Base-by-base conservation (phyloP, 2,888 invertebrate species). In the Ferdinandea cuprea region DNA sequence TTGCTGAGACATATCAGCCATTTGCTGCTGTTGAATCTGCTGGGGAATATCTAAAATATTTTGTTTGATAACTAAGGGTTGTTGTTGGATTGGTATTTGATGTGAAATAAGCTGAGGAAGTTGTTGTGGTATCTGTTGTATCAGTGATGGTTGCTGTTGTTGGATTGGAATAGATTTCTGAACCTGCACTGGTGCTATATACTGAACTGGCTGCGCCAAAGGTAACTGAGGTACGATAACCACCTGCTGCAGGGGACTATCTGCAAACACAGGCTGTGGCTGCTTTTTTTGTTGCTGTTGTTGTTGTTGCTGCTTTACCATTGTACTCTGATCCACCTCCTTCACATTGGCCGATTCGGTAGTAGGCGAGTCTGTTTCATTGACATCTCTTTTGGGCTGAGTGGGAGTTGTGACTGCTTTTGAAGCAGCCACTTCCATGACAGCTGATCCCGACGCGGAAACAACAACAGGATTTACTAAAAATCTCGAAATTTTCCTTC, bases 401-500 rank as follows among this genome's bases (percentile, higher is more conserved):
- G 17, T 44, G 6, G 17, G n/a, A 6, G 21, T 8, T 58, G 63
- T 85, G 11, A 87, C 25, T 77, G 81, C 28, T 85, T 86, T 40
- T 80, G 86, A 42, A 71, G 32, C 71, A 81, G 87, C 59, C 79
- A 71, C 86, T 74, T 72, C 87, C 48, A 85, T 52, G 15, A 69
- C 73, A 87, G 94, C 94, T 3, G 71, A 71, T 25, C 69, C 81
- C 28, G 59, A 85, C 1, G 73, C 72, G 6, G 86, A 72, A 11
- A 86, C 65, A 32, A 95, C 92, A 1, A 96, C 96, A 19, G 96
- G 96, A 89, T 96, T 96, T 86, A 96, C 96, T 89, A 96, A 92
- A 91, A 96, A 96, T 72, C 96, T 92, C 30, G 96, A 96, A 87
- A 96, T 95, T 89, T 96, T 96, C 76, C 96, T 92, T 42, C 92